A percentile compares a stretch with the other conserved stretches of the same genome.
Conservation (phyloP, 2,113 vertebrate genomes). For the Sceloporus tristichus region DNA sequence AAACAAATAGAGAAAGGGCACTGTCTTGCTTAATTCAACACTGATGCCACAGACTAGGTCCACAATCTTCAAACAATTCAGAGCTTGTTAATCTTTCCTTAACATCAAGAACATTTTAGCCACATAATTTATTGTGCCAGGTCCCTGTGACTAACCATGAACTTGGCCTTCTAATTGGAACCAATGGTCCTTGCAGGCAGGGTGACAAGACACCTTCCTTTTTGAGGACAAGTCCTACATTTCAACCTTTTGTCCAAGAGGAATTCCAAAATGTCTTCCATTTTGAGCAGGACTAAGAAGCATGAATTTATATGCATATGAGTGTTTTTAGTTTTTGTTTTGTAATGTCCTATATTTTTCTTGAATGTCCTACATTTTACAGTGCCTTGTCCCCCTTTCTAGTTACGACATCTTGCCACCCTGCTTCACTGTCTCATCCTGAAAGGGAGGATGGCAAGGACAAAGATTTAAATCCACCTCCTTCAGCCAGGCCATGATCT, state of each 20-base stretch:
- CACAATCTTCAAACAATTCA: background rate
- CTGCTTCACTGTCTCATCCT: background rate
- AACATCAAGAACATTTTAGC: constrained; percentile 8
- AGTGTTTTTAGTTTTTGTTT: too few species aligned
- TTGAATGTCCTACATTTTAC: too few species aligned
- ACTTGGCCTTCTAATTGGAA: background rate
- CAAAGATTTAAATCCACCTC: background rate
- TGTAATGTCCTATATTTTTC: too few species aligned
- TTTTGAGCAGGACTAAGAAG: too few species aligned
- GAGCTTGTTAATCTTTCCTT: background rate
- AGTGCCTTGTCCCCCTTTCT: too few species aligned
- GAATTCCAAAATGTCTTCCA: too few species aligned
- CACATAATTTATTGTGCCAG: background rate
- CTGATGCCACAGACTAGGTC: background rate
- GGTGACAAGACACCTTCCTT: background rate
- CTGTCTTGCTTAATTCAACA: background rate
- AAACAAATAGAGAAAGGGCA: background rate
- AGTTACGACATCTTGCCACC: too few species aligned
- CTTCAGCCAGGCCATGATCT: too few species aligned
- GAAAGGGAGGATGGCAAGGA: background rate
- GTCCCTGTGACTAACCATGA: background rate
- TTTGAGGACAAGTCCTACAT: too few species aligned
- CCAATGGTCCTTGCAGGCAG: background rate
- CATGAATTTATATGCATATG: too few species aligned
- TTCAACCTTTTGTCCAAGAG: too few species aligned